Evolutionary conservation across 1,140 invertebrate species (phyloP).

Genomic region (Mya arenaria): DNA sequence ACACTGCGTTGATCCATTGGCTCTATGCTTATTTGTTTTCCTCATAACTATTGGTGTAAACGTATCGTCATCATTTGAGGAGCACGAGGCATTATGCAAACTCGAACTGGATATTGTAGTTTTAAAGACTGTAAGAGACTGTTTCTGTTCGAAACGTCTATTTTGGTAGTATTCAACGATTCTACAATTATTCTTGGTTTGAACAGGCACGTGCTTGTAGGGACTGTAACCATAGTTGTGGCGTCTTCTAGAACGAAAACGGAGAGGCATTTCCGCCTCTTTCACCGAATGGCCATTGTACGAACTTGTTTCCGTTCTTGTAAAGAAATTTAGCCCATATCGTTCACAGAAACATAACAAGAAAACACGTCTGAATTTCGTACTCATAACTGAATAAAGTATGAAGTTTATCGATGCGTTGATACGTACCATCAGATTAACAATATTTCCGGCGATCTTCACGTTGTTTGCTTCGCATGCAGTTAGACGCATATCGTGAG

Average conservation of each 20-base stretch:
- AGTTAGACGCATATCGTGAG: neutral
- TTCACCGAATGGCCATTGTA: constrained; percentile 16
- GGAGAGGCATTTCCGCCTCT: constrained; percentile 5
- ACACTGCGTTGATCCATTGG: too few relatives aligned
- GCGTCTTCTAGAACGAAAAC: constrained; percentile 15
- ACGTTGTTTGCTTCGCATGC: constrained; percentile 68
- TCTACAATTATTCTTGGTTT: neutral
- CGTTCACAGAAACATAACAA: constrained; percentile 83
- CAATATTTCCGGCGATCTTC: constrained; percentile 86
- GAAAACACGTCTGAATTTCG: constrained; percentile 89
- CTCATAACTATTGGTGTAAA: too few relatives aligned
- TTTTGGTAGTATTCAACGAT: neutral
- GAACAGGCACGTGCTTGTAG: neutral
- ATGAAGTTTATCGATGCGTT: constrained; percentile 89
- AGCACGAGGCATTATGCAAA: neutral
- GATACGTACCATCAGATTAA: constrained; percentile 87
- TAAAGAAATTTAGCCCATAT: neutral
- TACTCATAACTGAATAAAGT: constrained; percentile 88
- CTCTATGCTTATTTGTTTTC: too few relatives aligned
- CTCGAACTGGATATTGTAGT: neutral
- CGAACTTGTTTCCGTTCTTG: constrained; percentile 26
- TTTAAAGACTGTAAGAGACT: neutral
- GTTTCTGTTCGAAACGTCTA: neutral
- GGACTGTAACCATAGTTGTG: neutral
- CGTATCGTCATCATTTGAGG: neutral